phyloP scores from a whole-genome alignment of 2,113 vertebrate genomes.

The Trogon melanurus region DNA sequence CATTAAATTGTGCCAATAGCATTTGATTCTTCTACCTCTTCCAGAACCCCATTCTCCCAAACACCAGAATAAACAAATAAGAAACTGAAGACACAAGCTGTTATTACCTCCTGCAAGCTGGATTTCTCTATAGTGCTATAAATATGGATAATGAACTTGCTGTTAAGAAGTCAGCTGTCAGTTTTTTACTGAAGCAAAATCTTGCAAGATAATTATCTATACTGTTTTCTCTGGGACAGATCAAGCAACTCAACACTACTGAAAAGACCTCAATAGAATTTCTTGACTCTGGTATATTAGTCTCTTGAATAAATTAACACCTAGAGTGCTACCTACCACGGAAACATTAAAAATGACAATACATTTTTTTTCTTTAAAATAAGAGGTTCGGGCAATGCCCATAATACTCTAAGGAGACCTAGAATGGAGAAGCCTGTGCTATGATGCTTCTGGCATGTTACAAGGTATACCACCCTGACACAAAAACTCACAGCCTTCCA shows the following conservation, averaged over 20 bases:
- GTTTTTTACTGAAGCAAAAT: neutral
- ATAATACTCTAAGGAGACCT: neutral
- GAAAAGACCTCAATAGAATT: neutral
- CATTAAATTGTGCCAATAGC: neutral
- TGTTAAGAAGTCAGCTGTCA: neutral
- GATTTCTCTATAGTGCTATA: neutral
- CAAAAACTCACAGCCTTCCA: neutral
- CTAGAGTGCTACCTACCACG: neutral
- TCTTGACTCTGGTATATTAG: neutral
- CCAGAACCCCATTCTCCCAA: neutral
- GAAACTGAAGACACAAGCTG: neutral
- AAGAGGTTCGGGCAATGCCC: neutral
- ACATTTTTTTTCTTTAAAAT: neutral
- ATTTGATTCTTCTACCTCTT: neutral
- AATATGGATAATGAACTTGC: neutral
- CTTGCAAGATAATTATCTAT: neutral
- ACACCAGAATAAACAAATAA: neutral
- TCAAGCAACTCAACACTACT: neutral
- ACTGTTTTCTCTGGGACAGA: neutral
- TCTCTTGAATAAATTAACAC: neutral
- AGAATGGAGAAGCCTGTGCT: neutral
- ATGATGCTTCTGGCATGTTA: neutral
- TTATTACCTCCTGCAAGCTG: neutral
- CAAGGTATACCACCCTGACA: neutral
- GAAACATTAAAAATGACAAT: neutral